Base-by-base conservation (phyloP, 2,797 vertebrate genomes). In the Melopsittacus undulatus region DNA sequence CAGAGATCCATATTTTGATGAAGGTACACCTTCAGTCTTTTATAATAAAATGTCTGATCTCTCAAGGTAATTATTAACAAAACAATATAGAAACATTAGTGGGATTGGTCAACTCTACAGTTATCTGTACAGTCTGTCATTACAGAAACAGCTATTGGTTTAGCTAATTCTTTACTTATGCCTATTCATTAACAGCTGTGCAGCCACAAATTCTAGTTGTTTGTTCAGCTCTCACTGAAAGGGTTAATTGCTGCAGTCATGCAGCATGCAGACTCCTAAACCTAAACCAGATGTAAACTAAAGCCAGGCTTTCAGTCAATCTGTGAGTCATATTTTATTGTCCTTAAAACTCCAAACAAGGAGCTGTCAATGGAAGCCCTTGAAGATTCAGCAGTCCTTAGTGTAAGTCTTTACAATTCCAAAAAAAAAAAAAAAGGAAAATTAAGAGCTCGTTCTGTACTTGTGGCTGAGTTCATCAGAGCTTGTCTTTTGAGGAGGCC, bases 211-310 rank as follows among this genome's bases (percentile, higher is more conserved):
- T 76, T 89, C 52, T 68, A 74, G 59, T 54, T 95, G 48, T 83
- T 93, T 94, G 19, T 87, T 89, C 79, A 77, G 10, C 87, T 83
- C 5, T 96, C 73, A 68, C 59, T 78, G 97, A 97, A 97, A 97
- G 96, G 97, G 97, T 98, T 98, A 98, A 97, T 96, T 94, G 97
- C 97, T 97, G 91, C 95, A 98, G 98, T 97, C 98, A 97, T 97
- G 97, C 97, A 78, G 96, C 96, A 95, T 98, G 97, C 96, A 97
- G 98, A 97, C 95, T 93, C 90, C 94, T 94, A 98, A 98, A 98
- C 97, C 95, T 97, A 97, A 98, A 98, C 96, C 98, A 99, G 98
- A 98, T 98, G 98, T 96, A 95, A 97, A 97, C 97, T 97, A 98
- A 97, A 98, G 95, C 92, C 95, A 97, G 98, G 97, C 97, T 98